Evolutionary conservation across 2,113 vertebrate genomes (phyloP), one percentile per base, ranked within the genome.

Genomic region (Phaetusa simplex): DNA sequence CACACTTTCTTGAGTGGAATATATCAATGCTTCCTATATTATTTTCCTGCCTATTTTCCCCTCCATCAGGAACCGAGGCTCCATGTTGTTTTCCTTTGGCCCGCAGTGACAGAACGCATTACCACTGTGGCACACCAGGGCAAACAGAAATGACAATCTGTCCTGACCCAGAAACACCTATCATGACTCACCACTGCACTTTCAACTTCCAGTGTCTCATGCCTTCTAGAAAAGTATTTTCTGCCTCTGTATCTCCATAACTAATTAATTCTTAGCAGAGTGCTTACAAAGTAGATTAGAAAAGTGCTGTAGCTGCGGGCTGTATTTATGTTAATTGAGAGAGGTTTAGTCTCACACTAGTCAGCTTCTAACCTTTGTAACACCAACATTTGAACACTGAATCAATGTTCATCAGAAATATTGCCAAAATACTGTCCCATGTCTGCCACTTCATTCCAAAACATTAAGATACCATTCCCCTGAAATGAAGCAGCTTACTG

Each of bases 251-350:
- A 38, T 89, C 93, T 69, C 95, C 83, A 72, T 53, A 91, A 69
- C 53, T 80, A 80, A 96, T 96, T 84, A 96, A 94, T 97, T 96
- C 89, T 87, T 72, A 85, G 86, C 91, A 80, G 81, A 89, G 78
- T 23, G 84, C 77, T 91, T 18, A 32, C 73, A 49, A 42, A 93
- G 82, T 91, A 92, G 85, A 88, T 82, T 18, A 95, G 87, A 14
- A 49, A 66, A 47, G 45, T 4, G 21, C 88, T 52, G 71, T 71
- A 69, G 93, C 89, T 94, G 80, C 40, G 3, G 73, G 82, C 91
- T 95, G 71, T 76, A 11, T 91, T 96, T 96, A 84, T 95, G 92
- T 56, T 92, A 96, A 97, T 78, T 90, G 74, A 55, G 64, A 62
- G 43, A 92, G 90, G 82, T 90, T 96, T 47, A 56, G 84, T 88